phyloP scores from a whole-genome alignment of 2,888 invertebrate species.

The Hirtodrosophila cameraria region DNA sequence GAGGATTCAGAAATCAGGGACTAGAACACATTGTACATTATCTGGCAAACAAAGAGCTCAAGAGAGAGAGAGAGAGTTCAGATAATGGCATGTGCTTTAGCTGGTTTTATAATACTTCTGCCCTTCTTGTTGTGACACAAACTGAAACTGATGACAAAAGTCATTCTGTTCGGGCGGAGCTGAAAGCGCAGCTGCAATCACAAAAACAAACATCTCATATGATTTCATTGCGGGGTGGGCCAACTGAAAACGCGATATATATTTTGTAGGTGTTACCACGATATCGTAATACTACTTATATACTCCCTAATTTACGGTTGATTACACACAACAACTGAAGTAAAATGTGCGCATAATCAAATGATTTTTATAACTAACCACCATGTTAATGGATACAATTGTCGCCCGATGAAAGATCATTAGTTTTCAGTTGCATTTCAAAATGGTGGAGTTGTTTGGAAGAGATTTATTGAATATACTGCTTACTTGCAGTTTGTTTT shows the following conservation, averaged over 20 bases:
- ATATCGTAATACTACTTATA: background rate
- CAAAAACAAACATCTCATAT: conserved; percentile 45
- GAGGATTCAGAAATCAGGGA: conserved; percentile 1
- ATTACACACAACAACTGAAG: conserved; percentile 49
- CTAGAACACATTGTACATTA: conserved; percentile 55
- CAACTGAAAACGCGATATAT: background rate
- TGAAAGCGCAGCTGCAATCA: conserved; percentile 52
- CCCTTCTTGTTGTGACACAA: conserved; percentile 71
- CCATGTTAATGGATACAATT: conserved; percentile 44
- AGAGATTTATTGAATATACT: too few relatives aligned
- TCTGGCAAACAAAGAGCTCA: conserved; percentile 57
- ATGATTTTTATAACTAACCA: conserved; percentile 50
- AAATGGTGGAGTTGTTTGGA: background rate
- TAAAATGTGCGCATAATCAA: conserved; percentile 31
- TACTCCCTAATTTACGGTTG: conserved; percentile 64
- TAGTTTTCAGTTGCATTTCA: background rate
- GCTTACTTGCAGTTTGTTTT: too few relatives aligned
- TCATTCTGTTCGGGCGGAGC: conserved; percentile 62
- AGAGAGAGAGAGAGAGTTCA: conserved; percentile 26
- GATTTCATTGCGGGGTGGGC: conserved; percentile 26
- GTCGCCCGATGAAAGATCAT: conserved; percentile 7
- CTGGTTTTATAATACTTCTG: conserved; percentile 35
- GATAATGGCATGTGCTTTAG: conserved; percentile 57
- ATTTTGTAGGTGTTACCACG: conserved; percentile 46
- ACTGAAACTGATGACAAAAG: conserved; percentile 51